Percentiles rank a stretch among this genome's conserved stretches.
Conservation (phyloP, 30 jellyfish, hydroid and myxozoan genomes). For the Phacellophora camtschatica region DNA sequence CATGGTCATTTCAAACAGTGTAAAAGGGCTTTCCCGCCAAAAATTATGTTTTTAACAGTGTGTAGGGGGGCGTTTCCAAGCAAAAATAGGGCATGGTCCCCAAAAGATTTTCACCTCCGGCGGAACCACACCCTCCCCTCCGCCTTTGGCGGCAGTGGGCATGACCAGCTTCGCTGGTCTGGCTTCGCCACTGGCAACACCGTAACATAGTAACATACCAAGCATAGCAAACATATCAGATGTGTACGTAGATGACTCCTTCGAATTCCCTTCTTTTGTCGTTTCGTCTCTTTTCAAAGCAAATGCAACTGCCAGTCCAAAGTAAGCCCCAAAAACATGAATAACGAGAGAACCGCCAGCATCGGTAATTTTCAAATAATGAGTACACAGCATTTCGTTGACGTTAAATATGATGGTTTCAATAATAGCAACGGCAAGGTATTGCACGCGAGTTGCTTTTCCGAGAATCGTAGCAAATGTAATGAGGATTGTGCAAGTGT, state of each 20-base stretch:
- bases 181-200: neutral
- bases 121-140: neutral
- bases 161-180: too few species aligned
- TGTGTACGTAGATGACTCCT: constrained; percentile 67
- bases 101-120: too few species aligned
- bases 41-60: too few species aligned
- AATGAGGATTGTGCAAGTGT: constrained; percentile 72
- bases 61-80: too few species aligned
- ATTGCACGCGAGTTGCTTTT: constrained; percentile 63
- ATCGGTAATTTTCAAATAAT: constrained; percentile 50
- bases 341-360: constrained; percentile 90
- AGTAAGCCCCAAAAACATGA: constrained; percentile 81
- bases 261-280: constrained; percentile 36
- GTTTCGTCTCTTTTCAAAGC: constrained; percentile 29
- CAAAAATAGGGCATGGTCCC: too few species aligned
- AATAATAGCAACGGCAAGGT: constrained; percentile 61
- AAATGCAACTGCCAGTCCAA: constrained; percentile 81
- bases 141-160: neutral
- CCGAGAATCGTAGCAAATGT: constrained; percentile 90
- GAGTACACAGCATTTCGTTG: constrained; percentile 36
- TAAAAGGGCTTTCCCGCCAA: too few species aligned
- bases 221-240: constrained; percentile 81
- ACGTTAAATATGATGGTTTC: constrained; percentile 66
- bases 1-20: too few species aligned
- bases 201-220: constrained; percentile 10